These are phyloP conservation scores for Oscheius sp. DNA, from an alignment of 2,888 invertebrate species.

Conservation along the genomic window DNA sequence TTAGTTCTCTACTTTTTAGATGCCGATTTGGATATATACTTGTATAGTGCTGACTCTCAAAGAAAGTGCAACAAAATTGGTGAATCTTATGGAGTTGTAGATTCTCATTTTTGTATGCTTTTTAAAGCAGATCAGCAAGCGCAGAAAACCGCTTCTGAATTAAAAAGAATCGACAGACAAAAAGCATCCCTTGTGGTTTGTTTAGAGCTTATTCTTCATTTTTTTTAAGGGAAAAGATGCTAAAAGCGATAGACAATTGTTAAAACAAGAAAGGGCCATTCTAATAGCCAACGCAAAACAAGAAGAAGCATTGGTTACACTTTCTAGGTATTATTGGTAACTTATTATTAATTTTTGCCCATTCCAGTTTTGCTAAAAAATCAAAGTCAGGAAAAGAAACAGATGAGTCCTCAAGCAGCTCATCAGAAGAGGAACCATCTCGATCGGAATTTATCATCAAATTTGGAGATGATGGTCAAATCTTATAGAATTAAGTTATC, in stretches of 20 bases:
- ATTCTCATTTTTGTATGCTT: slow-evolving; percentile 42
- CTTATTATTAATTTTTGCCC: not conserved
- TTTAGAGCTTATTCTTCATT: not conserved
- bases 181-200: slow-evolving; percentile 63
- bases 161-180: slow-evolving; percentile 66
- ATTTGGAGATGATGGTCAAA: slow-evolving; percentile 47
- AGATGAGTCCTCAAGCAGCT: not conserved
- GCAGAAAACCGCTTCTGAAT: slow-evolving; percentile 53
- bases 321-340: slow-evolving; percentile 38
- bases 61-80: slow-evolving; percentile 57
- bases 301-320: slow-evolving; percentile 62
- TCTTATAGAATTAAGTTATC: not conserved
- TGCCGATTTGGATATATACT: slow-evolving; percentile 53
- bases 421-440: slow-evolving; percentile 35
- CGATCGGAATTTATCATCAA: slow-evolving; percentile 54
- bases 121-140: slow-evolving; percentile 61
- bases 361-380: slow-evolving; percentile 20
- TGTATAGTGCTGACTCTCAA: slow-evolving; percentile 48
- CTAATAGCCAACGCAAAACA: slow-evolving; percentile 52
- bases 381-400: slow-evolving; percentile 8
- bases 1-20: slow-evolving; percentile 33
- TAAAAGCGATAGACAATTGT: slow-evolving; percentile 58
- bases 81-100: slow-evolving; percentile 53
- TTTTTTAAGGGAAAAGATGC: slow-evolving; percentile 61
- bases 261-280: slow-evolving; percentile 57